These are phyloP conservation scores for Sarcophaga rosellei DNA, from an alignment of 2,888 invertebrate genomes.

Conservation along the genomic window DNA sequence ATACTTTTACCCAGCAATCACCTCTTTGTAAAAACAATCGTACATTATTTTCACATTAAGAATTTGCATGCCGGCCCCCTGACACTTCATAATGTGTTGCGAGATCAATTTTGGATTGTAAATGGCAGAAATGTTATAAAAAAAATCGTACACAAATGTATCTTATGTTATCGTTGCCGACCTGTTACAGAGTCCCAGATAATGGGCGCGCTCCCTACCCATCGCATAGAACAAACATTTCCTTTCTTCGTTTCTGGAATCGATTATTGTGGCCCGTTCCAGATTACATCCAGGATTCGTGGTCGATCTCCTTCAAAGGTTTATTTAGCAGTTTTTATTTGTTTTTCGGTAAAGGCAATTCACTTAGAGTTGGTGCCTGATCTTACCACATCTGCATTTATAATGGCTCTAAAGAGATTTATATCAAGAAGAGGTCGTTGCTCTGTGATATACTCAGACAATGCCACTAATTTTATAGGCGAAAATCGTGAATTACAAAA, in stretches of 20 bases:
- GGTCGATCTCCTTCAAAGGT: conserved; percentile 16
- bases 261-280: conserved; percentile 27
- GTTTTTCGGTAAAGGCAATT: conserved; percentile 35
- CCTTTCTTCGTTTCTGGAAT: conserved; percentile 36
- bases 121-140: conserved; percentile 27
- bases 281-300: neutral
- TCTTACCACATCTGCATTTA: conserved; percentile 25
- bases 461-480: conserved; percentile 65
- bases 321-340: conserved; percentile 38
- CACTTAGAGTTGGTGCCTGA: conserved; percentile 40
- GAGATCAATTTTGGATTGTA: conserved; percentile 55
- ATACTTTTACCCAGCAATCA: conserved; percentile 11
- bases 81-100: conserved; percentile 20
- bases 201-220: conserved; percentile 38
- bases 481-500: conserved; percentile 52
- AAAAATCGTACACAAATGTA: conserved; percentile 46
- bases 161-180: conserved; percentile 43
- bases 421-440: conserved; percentile 54
- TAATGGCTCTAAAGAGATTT: conserved; percentile 39
- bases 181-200: conserved; percentile 42
- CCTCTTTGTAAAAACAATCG: neutral
- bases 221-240: conserved; percentile 32
- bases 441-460: conserved; percentile 58
- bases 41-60: neutral
- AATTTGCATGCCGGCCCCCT: conserved; percentile 10